Evolutionary conservation across 2,888 invertebrate species (phyloP).

Genomic region (Colostygia pectinataria): DNA sequence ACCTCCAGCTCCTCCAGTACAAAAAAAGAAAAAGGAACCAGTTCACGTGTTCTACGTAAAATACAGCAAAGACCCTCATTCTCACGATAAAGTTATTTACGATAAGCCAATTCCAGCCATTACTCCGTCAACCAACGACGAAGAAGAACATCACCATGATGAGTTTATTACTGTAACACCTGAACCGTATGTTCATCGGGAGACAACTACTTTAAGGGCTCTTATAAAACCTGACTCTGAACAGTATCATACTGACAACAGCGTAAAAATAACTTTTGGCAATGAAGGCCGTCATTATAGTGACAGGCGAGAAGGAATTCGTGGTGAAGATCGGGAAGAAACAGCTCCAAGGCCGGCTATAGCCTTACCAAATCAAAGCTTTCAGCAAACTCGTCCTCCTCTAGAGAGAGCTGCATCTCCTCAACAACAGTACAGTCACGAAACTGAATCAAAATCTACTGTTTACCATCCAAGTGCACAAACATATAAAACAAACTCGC

Average conservation of each 20-base stretch:
- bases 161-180: constrained; percentile 82
- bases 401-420: constrained; percentile 59
- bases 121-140: constrained; percentile 86
- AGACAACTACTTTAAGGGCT: constrained; percentile 91
- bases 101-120: constrained; percentile 92
- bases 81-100: constrained; percentile 88
- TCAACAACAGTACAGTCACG: constrained; percentile 50
- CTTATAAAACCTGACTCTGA: constrained; percentile 94
- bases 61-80: constrained; percentile 92
- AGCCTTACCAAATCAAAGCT: constrained; percentile 72
- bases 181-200: constrained; percentile 81
- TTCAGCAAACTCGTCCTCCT: constrained; percentile 49
- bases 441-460: constrained; percentile 49
- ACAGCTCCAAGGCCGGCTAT: constrained; percentile 86
- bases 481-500: constrained; percentile 52
- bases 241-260: constrained; percentile 90
- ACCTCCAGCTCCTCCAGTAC: constrained; percentile 79
- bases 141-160: constrained; percentile 79
- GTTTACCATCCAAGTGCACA: constrained; percentile 49
- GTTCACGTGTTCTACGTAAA: constrained; percentile 96
- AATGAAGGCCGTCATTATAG: constrained; percentile 81
- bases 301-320: constrained; percentile 61
- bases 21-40: constrained; percentile 87
- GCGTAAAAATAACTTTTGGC: constrained; percentile 92
- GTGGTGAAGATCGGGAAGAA: constrained; percentile 81